A percentile compares a stretch with the other conserved stretches of the same genome.
These are phyloP conservation scores for Monochamus alternatus DNA, from an alignment of 2,888 invertebrate genomes.

Conservation along the genomic window DNA sequence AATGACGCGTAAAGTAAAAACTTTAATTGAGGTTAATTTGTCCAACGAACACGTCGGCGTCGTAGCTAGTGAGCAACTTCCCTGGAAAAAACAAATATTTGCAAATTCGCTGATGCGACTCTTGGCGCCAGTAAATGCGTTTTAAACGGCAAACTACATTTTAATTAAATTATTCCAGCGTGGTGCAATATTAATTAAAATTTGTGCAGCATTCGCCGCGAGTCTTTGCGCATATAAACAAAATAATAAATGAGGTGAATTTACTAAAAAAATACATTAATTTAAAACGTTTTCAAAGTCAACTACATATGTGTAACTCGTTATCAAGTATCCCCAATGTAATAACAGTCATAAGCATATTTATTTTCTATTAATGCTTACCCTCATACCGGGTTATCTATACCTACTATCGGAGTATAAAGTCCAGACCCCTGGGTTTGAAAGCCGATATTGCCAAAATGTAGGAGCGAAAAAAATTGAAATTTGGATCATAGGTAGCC, in stretches of 20 bases:
- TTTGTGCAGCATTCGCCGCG: constrained; percentile 38
- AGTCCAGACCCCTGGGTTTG: too few species aligned
- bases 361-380: too few species aligned
- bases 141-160: constrained; percentile 42
- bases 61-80: constrained; percentile 14
- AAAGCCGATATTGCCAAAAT: too few species aligned
- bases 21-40: constrained; percentile 23
- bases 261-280: too few species aligned
- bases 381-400: too few species aligned
- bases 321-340: too few species aligned
- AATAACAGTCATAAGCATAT: too few species aligned
- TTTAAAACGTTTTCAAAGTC: too few species aligned
- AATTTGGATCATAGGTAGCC: too few species aligned
- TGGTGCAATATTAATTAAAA: constrained; percentile 44
- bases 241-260: neutral
- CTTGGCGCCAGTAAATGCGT: constrained; percentile 43
- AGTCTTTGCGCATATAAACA: constrained; percentile 1
- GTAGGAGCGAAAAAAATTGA: too few species aligned
- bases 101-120: constrained; percentile 37
- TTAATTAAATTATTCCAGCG: constrained; percentile 43
- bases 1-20: constrained; percentile 2
- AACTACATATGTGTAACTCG: too few species aligned
- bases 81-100: constrained; percentile 23
- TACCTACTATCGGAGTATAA: too few species aligned
- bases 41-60: constrained; percentile 26